Evolutionary conservation across 2,797 vertebrate species (phyloP), one percentile per base, ranked within the genome.

Genomic region (Pseudomugil tenellus): DNA sequence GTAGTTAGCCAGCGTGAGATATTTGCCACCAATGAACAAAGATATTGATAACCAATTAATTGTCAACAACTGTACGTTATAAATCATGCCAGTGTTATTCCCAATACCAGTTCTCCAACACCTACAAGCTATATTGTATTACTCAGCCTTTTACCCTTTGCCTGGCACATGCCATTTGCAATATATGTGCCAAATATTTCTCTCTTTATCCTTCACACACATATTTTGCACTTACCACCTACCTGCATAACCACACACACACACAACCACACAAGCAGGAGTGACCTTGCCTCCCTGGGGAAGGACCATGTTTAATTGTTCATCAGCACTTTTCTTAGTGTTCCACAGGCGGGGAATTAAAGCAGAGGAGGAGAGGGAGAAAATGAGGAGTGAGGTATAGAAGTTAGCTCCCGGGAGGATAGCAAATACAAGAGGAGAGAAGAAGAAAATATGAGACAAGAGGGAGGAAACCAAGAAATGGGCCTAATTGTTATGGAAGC

Each of bases 291-390:
- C 63, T 88, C 81, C 85, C 86, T 55, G 54, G 83, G 84, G 88
- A 91, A 78, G 76, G 77, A 70, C 84, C 80, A 67, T 85, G 81
- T 90, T 92, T 92, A 92, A 91, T 90, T 91, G 89, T 87, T 91
- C 89, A 92, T 90, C 89, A 92, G 88, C 88, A 89, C 83, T 90
- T 92, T 92, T 77, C 73, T 84, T 76, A 63, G 79, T 80, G 76
- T 84, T 87, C 77, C 14, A 67, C 78, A 71, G 85, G 78, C 84
- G 72, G 80, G 67, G 84, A 89, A 85, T 89, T 84, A 84, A 85
- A 87, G 72, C 63, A 80, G 75, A 67, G 56, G 52, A 57, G 71
- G 72, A 80, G 70, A 43, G 41, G 75, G 77, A 78, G 74, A 69
- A 67, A 77, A 84, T 57, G 54, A 72, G 73, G 41, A 63, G 63